Evolutionary conservation across 1,140 invertebrate genomes (phyloP), one percentile per base, ranked within the genome.

Genomic region (Bombus huntii): DNA sequence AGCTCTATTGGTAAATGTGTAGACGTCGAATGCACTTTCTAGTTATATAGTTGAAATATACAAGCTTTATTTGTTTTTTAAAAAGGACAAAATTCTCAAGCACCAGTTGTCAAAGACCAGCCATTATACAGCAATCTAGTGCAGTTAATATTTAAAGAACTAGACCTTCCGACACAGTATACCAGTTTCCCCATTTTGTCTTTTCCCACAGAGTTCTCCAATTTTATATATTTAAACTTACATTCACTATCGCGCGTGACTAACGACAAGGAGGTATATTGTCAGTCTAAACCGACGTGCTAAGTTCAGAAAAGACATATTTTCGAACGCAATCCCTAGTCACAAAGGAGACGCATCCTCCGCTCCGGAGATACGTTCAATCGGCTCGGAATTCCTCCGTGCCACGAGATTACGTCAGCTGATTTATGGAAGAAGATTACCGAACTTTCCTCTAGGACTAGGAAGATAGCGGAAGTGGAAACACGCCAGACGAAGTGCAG

Each of bases 391-490:
- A 89, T 82, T 88, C 79, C 66, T 71, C 80, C 84, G 77, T 42
- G 73, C 25, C 42, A 53, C 85, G 81, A 89, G 89, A 90, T 90
- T 90, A 90, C 86, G 76, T 47, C 82, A 75, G 81, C 68, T 90
- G 89, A 90, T 90, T 90, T 90, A 90, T 90, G 79, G 85, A 65
- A 77, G 65, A 59, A 73, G 75, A 89, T 89, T 88, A 88, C 66
- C 73, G 86, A 37, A 57, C 39, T 39, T 66, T 39, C 44, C 81
- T 75, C 77, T 39, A 57, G 3, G 39, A 62, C n/a, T 34, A 12
- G 31, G 31, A 73, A 80, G 53, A 73, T 53, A 73, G 59, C 68
- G 72, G 80, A 66, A 81, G 42, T 31, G 37, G 53, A 44, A 70
- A 31, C 44, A 59, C 70, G 68, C 74, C 74, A 47, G 73, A 59